These are phyloP conservation scores for Microplitis mediator DNA, from an alignment of 1,140 invertebrate genomes.

Conservation along the genomic window DNA sequence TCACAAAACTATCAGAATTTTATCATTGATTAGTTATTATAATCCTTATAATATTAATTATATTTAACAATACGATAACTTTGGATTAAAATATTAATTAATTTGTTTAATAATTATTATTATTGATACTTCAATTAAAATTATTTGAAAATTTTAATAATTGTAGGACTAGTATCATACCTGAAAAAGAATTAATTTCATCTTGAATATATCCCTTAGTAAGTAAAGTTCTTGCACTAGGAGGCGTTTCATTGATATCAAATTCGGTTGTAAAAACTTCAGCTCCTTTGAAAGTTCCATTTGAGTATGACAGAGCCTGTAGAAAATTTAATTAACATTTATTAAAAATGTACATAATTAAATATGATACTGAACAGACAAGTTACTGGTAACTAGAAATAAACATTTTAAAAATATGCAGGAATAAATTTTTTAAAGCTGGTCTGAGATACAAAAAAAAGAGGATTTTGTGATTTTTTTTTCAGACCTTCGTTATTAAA, in stretches of 20 bases:
- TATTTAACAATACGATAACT: no score
- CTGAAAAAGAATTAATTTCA: conserved; percentile 65
- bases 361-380: background rate
- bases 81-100: background rate
- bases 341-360: background rate
- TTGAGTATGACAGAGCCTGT: conserved; percentile 40
- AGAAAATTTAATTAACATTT: conserved; percentile 31
- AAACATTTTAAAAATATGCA: no score
- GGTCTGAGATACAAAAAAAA: no score
- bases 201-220: conserved; percentile 70
- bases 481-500: no score
- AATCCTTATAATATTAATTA: no score
- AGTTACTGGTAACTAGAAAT: no score
- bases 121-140: background rate
- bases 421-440: no score
- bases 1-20: no score
- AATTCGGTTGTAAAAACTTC: conserved; percentile 66
- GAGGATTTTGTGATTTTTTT: no score
- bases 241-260: conserved; percentile 70
- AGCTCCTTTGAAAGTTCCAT: conserved; percentile 54
- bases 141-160: conserved; percentile 2
- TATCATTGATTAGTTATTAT: no score
- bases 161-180: conserved; percentile 39
- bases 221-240: conserved; percentile 67
- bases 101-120: background rate